Conservation (phyloP, 2,113 vertebrate genomes). For the Psittacus erithacus region DNA sequence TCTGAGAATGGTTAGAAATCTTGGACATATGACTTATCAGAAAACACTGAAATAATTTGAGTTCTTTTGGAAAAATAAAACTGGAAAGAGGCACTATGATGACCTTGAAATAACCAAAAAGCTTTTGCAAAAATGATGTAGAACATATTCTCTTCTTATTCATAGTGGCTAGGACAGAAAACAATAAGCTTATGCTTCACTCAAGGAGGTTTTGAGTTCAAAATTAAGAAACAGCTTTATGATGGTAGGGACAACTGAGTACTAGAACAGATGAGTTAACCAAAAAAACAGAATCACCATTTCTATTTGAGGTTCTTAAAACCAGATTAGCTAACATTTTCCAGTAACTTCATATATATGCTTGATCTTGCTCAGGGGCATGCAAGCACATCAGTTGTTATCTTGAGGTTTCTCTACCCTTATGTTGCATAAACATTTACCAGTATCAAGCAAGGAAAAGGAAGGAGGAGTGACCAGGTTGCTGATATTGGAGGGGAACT, state of each 20-base stretch:
- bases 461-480: not conserved
- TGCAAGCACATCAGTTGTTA: not conserved
- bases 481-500: not conserved
- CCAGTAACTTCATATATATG: not conserved
- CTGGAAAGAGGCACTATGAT: not conserved
- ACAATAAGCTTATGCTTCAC: not conserved
- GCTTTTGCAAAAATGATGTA: not conserved
- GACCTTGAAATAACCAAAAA: not conserved
- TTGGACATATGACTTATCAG: not conserved
- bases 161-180: not conserved
- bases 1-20: not conserved
- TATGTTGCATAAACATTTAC: not conserved
- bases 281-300: not conserved
- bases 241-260: not conserved
- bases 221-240: not conserved
- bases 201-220: not conserved
- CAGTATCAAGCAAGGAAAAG: not conserved
- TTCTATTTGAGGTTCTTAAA: not conserved
- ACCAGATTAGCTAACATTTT: not conserved
- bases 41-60: not conserved
- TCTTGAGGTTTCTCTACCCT: not conserved
- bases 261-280: not conserved
- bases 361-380: not conserved
- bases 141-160: not conserved
- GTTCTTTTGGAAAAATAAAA: not conserved